These are phyloP conservation scores for Triplophysa rosa DNA, from an alignment of 2,113 vertebrate species.

Conservation along the genomic window DNA sequence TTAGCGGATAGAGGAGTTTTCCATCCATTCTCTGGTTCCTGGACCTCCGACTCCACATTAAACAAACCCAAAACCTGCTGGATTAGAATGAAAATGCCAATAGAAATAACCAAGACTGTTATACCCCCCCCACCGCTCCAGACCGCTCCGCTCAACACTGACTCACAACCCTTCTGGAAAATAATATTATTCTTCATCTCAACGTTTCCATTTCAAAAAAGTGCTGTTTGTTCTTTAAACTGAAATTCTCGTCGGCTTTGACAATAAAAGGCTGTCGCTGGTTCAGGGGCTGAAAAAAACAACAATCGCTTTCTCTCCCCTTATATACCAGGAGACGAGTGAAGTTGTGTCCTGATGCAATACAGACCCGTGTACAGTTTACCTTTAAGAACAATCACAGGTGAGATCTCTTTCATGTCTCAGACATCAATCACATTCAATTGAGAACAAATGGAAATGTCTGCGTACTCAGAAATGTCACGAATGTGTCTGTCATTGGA, in stretches of 20 bases:
- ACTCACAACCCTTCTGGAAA: slow-evolving; percentile 50
- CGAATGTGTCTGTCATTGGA: too few species aligned
- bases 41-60: slow-evolving; percentile 58
- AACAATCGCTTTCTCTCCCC: not conserved
- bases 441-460: too few species aligned
- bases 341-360: not conserved
- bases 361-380: not conserved
- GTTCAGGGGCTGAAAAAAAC: not conserved
- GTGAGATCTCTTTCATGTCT: too few species aligned
- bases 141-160: slow-evolving; percentile 31
- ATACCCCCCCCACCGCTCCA: slow-evolving; percentile 7
- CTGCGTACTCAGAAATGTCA: too few species aligned
- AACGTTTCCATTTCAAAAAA: slow-evolving; percentile 27
- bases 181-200: slow-evolving; percentile 54
- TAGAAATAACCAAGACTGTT: slow-evolving; percentile 56
- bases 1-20: slow-evolving; percentile 47
- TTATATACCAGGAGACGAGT: not conserved
- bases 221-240: slow-evolving; percentile 22
- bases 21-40: slow-evolving; percentile 40
- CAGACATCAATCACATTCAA: too few species aligned
- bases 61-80: slow-evolving; percentile 58
- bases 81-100: slow-evolving; percentile 58
- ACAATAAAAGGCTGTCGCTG: slow-evolving; percentile 8
- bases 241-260: not conserved
- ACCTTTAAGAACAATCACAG: too few species aligned